Evolutionary conservation across 2,113 vertebrate species (phyloP).

Genomic region (Phodopus roborovskii): DNA sequence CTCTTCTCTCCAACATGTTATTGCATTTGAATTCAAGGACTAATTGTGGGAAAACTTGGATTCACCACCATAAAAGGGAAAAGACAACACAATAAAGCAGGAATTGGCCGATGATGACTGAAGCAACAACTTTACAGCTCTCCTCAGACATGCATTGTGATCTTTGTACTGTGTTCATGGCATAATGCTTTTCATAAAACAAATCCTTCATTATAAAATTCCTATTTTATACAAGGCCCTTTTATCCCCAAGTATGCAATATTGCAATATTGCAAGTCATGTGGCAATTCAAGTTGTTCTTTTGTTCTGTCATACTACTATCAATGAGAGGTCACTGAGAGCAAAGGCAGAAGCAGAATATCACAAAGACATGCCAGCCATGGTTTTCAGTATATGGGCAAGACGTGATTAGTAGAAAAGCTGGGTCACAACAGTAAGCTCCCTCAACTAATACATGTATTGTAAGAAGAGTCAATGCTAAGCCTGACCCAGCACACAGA

Average conservation of each 20-base stretch:
- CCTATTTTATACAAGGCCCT: conserved; percentile 79
- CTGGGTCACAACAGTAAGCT: not conserved
- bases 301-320: conserved; percentile 62
- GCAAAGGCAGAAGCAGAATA: conserved; percentile 32
- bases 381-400: not conserved
- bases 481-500: not conserved
- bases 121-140: conserved; percentile 84
- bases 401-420: not conserved
- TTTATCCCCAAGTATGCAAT: conserved; percentile 69
- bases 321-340: conserved; percentile 71
- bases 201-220: conserved; percentile 82
- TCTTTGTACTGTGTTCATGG: conserved; percentile 87
- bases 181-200: conserved; percentile 84
- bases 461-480: not conserved
- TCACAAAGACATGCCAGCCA: not conserved
- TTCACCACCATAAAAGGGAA: conserved; percentile 88
- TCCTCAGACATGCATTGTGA: conserved; percentile 83
- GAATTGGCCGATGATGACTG: conserved; percentile 86
- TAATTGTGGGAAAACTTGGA: conserved; percentile 87
- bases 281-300: conserved; percentile 76
- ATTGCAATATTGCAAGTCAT: conserved; percentile 57
- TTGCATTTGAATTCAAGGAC: conserved; percentile 86
- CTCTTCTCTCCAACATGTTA: conserved; percentile 81
- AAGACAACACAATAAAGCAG: conserved; percentile 88
- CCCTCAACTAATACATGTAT: not conserved